Evolutionary conservation across 1,140 invertebrate genomes (phyloP).

Genomic region (Lucilia sericata): DNA sequence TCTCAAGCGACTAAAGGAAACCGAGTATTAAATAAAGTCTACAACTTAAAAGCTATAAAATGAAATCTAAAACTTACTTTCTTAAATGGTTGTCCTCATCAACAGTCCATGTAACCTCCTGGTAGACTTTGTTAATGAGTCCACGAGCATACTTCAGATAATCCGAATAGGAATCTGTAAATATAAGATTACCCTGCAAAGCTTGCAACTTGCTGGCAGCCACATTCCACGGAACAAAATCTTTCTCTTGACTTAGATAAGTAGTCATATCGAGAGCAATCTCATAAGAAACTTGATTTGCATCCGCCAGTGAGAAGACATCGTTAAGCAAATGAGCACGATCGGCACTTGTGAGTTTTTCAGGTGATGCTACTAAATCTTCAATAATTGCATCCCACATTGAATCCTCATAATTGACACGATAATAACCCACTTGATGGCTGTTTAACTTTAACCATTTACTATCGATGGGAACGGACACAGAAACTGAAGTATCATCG

Average conservation of each 20-base stretch:
- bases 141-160: slow-evolving; percentile 73
- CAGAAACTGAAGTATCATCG: slow-evolving; percentile 32
- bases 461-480: slow-evolving; percentile 48
- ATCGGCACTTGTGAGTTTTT: slow-evolving; percentile 76
- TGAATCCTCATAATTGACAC: slow-evolving; percentile 81
- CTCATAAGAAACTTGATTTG: slow-evolving; percentile 74
- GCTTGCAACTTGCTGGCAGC: slow-evolving; percentile 71
- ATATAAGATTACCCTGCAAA: slow-evolving; percentile 74
- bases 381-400: slow-evolving; percentile 78
- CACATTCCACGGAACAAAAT: slow-evolving; percentile 81
- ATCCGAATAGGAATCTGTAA: slow-evolving; percentile 71
- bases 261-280: slow-evolving; percentile 76
- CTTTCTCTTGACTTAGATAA: slow-evolving; percentile 76
- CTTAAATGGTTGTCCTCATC: slow-evolving; percentile 69
- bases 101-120: slow-evolving; percentile 74
- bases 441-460: slow-evolving; percentile 89
- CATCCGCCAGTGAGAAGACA: slow-evolving; percentile 83
- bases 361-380: slow-evolving; percentile 65
- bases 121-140: slow-evolving; percentile 69
- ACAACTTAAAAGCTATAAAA: neutral
- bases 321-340: slow-evolving; percentile 88
- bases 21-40: neutral
- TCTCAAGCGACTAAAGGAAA: slow-evolving; percentile 70
- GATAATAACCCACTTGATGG: slow-evolving; percentile 86
- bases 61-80: slow-evolving; percentile 68